A percentile compares a stretch with the other conserved stretches of the same genome.
Evolutionary conservation across 2,888 invertebrate species (phyloP).

Genomic region (Brachypalpus laphriformis): DNA sequence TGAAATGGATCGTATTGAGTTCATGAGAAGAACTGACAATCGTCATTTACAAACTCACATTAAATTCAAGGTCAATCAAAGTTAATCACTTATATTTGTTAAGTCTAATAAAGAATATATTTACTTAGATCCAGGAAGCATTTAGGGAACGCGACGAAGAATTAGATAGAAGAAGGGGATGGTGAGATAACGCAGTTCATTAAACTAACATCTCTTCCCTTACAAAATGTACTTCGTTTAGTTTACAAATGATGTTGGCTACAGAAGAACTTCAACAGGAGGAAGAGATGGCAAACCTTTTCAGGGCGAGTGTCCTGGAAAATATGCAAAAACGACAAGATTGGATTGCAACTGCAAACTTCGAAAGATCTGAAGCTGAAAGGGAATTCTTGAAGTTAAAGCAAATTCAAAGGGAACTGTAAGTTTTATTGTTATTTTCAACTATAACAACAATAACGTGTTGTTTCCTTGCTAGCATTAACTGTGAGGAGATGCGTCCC

Average conservation of each 20-base stretch:
- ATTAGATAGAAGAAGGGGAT: conserved; percentile 12
- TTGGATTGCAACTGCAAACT: conserved; percentile 51
- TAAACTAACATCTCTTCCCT: no score
- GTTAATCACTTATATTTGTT: not conserved
- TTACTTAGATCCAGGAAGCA: conserved; percentile 33
- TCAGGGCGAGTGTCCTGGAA: conserved; percentile 41
- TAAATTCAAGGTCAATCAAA: conserved; percentile 34
- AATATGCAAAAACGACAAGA: conserved; percentile 56
- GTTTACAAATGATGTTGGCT: conserved; percentile 27
- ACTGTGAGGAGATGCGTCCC: conserved; percentile 66
- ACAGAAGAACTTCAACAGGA: conserved; percentile 54
- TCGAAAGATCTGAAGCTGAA: conserved; percentile 54
- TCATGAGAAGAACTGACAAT: conserved; percentile 44
- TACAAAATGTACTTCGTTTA: not conserved
- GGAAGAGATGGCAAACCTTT: conserved; percentile 58
- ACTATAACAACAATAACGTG: not conserved
- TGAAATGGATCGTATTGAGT: conserved; percentile 54
- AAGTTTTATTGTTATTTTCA: not conserved
- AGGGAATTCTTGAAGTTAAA: conserved; percentile 54
- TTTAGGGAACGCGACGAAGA: conserved; percentile 38
- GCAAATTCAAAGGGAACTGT: conserved; percentile 63
- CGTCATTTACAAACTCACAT: conserved; percentile 52
- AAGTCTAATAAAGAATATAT: not conserved
- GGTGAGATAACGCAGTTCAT: not conserved
- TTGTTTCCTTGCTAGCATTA: conserved; percentile 1